Conservation (phyloP, 1,140 invertebrate species). For the Nylanderia fulva region DNA sequence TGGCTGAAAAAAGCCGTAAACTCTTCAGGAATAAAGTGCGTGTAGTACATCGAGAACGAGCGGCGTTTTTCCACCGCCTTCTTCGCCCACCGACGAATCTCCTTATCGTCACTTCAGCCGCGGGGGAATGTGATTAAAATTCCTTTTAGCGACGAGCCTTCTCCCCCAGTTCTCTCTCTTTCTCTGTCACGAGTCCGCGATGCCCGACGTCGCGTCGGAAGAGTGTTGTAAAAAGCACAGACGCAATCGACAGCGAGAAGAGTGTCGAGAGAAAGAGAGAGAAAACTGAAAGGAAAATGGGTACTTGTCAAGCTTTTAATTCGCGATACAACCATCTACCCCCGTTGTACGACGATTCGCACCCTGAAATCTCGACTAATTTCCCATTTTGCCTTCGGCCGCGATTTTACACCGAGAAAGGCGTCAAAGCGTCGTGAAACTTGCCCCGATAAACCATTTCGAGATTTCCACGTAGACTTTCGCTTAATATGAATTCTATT, state of each 20-base stretch:
- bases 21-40: background rate
- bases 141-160: conserved; percentile 77
- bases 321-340: conserved; percentile 51
- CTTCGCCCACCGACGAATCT: conserved; percentile 32
- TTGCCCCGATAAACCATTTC: conserved; percentile 22
- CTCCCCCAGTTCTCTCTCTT: background rate
- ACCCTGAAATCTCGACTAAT: conserved; percentile 52
- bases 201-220: background rate
- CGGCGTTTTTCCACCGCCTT: conserved; percentile 2
- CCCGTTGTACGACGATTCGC: background rate
- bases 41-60: background rate
- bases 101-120: conserved; percentile 76
- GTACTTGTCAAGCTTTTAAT: conserved; percentile 70
- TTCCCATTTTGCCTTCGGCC: conserved; percentile 49
- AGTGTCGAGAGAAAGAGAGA: conserved; percentile 14
- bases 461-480: background rate
- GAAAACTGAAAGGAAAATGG: conserved; percentile 25
- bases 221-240: conserved; percentile 61
- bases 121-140: conserved; percentile 81
- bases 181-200: conserved; percentile 59
- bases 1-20: background rate
- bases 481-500: background rate
- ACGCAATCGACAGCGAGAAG: background rate
- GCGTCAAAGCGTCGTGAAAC: conserved; percentile 43
- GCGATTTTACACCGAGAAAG: conserved; percentile 29